Evolutionary conservation across 2,888 invertebrate species (phyloP), one percentile per base, ranked within the genome.

Genomic region (Drosophila vallismaia): DNA sequence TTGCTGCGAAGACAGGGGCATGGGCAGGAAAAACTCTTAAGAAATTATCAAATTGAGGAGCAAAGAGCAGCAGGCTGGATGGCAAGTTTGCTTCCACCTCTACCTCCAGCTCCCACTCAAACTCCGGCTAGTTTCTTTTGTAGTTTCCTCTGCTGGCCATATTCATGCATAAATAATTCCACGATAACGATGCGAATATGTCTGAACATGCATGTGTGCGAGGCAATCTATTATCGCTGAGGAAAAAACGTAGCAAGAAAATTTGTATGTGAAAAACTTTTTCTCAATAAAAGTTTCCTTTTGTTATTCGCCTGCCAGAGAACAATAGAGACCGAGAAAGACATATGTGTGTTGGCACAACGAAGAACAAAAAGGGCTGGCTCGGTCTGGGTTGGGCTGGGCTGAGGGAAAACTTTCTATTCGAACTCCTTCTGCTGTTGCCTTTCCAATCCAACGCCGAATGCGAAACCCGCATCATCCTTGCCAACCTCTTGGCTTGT

Each of bases 131-230:
- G 60, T 51, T 70, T 71, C 60, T 70, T 51, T 57, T 71, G 51
- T 71, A 52, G 62, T 60, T 69, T 60, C 48, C 14, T 38, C 52
- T 59, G 51, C 46, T 55, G 52, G 31, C 52, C 71, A 71, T 67
- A 71, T 87, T 82, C 88, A 79, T 88, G 86, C 86, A 82, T 86
- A 81, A 81, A 86, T 82, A 82, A 88, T 88, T 76, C 86, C 64
- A 69, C 55, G 86, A 88, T 83, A 88, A 83, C 86, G 81, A 79
- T 77, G 78, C 75, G 58, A 52, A 57, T 72, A 62, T 55, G 54
- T 56, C 56, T 33, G 42, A 66, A 29, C 24, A 3, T 14, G 26
- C 31, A 52, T 56, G 49, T 51, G 48, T 53, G 54, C 57, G 64
- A 56, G 88, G 69, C 86, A 88, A 83, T 83, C 88, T 88, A 83